phyloP scores from a whole-genome alignment of 2,888 invertebrate species.

The Ichneumoninae sp. region DNA sequence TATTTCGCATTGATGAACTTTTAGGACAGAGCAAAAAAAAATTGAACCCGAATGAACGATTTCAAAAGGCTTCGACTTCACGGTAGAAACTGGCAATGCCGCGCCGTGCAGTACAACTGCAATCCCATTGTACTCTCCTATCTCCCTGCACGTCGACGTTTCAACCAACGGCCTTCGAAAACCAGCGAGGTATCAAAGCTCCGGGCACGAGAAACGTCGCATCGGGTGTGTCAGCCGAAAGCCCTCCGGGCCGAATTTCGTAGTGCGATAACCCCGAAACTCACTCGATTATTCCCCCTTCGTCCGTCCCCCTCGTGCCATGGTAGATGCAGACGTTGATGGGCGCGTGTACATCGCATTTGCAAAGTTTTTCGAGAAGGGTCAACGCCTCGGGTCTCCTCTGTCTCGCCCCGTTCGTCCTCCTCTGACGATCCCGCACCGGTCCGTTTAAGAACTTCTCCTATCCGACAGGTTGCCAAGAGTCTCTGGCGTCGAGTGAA shows the following conservation, averaged over 20 bases:
- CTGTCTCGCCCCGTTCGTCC: conserved; percentile 15
- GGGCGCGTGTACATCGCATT: not conserved
- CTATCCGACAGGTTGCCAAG: conserved; percentile 25
- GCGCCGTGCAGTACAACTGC: not conserved
- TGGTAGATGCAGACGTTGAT: conserved; percentile 9
- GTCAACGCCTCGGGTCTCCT: conserved; percentile 13
- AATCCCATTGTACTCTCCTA: conserved; percentile 1
- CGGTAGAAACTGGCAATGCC: not conserved
- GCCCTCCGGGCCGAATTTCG: conserved; percentile 25
- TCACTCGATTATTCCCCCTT: conserved; percentile 35
- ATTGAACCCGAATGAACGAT: not conserved
- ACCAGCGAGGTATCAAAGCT: conserved; percentile 32
- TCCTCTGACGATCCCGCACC: conserved; percentile 2
- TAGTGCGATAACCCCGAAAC: conserved; percentile 38
- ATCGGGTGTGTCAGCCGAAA: conserved; percentile 23
- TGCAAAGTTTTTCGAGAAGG: conserved; percentile 25
- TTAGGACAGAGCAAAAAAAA: not conserved
- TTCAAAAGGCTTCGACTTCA: not conserved
- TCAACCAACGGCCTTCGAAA: conserved; percentile 12
- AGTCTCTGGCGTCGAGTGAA: conserved; percentile 7
- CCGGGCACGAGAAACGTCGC: conserved; percentile 20
- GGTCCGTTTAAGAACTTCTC: conserved; percentile 27
- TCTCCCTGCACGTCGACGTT: conserved; percentile 10
- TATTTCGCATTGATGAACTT: not conserved
- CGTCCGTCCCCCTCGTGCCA: not conserved